Evolutionary conservation across 2,797 vertebrate species (phyloP).

Genomic region (Toxotes lorentzi): DNA sequence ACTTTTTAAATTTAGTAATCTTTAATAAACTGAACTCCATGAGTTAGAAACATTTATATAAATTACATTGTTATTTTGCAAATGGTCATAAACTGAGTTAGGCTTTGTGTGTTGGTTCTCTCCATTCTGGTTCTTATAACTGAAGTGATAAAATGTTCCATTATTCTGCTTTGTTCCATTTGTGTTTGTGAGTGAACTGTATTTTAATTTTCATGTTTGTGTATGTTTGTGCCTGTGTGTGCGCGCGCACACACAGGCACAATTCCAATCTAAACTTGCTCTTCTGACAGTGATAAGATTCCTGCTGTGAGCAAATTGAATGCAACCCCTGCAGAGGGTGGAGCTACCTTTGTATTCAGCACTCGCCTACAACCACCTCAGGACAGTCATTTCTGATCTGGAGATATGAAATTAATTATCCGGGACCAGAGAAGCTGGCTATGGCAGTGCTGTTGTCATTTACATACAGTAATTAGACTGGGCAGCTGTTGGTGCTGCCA

Average conservation of each 20-base stretch:
- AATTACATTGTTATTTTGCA: constrained; percentile 26
- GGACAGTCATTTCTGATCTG: constrained; percentile 80
- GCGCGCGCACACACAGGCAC: constrained; percentile 1
- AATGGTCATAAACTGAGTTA: constrained; percentile 26
- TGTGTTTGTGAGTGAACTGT: constrained; percentile 34
- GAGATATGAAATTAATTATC: constrained; percentile 86
- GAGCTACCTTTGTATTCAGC: constrained; percentile 69
- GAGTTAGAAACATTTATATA: constrained; percentile 15
- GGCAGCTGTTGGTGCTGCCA: constrained; percentile 79
- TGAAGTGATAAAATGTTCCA: constrained; percentile 3
- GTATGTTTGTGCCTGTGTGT: constrained; percentile 9
- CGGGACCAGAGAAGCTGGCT: constrained; percentile 73
- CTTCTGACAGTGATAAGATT: constrained; percentile 60
- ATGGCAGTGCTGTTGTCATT: constrained; percentile 77
- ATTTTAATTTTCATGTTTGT: constrained; percentile 15
- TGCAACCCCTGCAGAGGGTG: constrained; percentile 69
- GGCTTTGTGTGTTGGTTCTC: not conserved
- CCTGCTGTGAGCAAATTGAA: constrained; percentile 78
- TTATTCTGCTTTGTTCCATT: constrained; percentile 20
- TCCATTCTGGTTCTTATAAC: constrained; percentile 7
- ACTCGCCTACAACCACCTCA: constrained; percentile 68
- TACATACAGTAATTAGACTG: constrained; percentile 82
- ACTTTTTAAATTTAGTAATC: constrained; percentile 6
- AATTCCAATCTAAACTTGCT: constrained; percentile 47
- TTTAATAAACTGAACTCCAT: constrained; percentile 16